Evolutionary conservation across 2,113 vertebrate species (phyloP), one percentile per base, ranked within the genome.

Genomic region (Pao palembangensis): DNA sequence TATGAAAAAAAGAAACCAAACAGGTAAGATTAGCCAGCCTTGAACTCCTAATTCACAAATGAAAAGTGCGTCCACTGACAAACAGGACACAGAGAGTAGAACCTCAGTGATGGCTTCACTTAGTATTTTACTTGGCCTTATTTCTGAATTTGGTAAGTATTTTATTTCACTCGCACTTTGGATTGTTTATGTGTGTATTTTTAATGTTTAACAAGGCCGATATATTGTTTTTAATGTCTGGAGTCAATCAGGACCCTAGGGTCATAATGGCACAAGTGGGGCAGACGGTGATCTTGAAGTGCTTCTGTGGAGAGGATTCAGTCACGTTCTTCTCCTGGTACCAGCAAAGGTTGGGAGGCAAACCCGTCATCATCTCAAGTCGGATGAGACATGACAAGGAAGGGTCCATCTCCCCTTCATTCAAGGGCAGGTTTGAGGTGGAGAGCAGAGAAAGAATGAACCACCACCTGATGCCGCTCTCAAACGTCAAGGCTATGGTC

Each of bases 261-360:
- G 2, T 82, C 17, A 52, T 28, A 34, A 55, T 8, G 16, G 71
- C 68, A 20, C 1, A 34, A 38, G 49, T 59, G 7, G 85, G 83
- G 6, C 13, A 56, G 2, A 51, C 0, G 2, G 68, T 80, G 21
- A 79, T 67, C 16, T 50, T 87, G n/a, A 1, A 3, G 5, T 85
- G 83, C 47, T 12, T 18, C 28, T 79, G 19, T 61, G 1, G 8
- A 16, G 10, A 51, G 14, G 12, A 67, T 2, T 3, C 2, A 16
- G 20, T 71, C 11, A 71, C 49, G 34, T 72, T 56, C 42, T 0
- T 81, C 17, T 66, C 47, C 13, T 88, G 83, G 86, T 78, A 79
- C 50, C 69, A 76, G 46, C 81, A 83, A 67, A 65, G n/a, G 0
- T 34, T 78, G 34, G 79, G 67, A 48, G 42, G 54, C 6, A 79